Evolutionary conservation across 2,888 invertebrate genomes (phyloP).

Genomic region (Orthosia gracilis): DNA sequence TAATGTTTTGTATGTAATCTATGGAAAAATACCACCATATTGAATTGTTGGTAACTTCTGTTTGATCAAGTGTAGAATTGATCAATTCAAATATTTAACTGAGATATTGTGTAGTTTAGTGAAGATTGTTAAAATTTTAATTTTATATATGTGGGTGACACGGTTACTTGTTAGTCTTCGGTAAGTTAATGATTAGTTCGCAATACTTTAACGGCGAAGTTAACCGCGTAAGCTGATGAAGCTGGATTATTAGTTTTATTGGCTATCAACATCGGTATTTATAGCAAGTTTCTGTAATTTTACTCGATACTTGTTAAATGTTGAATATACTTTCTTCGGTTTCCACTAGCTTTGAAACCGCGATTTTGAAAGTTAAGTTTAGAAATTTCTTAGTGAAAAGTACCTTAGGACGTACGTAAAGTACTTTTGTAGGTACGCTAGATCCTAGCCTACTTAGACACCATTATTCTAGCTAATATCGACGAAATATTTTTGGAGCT

Average conservation of each 20-base stretch:
- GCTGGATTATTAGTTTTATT: not conserved
- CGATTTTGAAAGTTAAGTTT: too few species aligned
- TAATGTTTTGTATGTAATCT: conserved; percentile 33
- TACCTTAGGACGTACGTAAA: too few species aligned
- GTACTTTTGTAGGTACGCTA: too few species aligned
- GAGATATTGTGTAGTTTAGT: conserved; percentile 6
- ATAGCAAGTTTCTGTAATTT: too few species aligned
- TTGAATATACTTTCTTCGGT: too few species aligned
- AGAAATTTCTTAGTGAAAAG: too few species aligned
- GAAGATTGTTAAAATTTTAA: conserved; percentile 24
- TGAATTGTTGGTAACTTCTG: conserved; percentile 49
- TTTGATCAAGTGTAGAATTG: conserved; percentile 72
- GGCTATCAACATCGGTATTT: too few species aligned
- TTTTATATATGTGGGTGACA: conserved; percentile 52
- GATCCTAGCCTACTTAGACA: not conserved
- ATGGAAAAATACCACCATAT: conserved; percentile 42
- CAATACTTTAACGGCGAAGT: conserved; percentile 17
- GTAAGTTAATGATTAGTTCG: conserved; percentile 24
- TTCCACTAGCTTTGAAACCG: too few species aligned
- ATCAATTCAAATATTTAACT: conserved; percentile 52
- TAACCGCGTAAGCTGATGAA: conserved; percentile 15
- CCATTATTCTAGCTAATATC: not conserved
- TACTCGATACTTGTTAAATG: too few species aligned
- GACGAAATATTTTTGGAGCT: not conserved
- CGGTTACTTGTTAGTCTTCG: conserved; percentile 38